Conservation (phyloP, 2,797 vertebrate genomes). For the Trachurus trachurus region DNA sequence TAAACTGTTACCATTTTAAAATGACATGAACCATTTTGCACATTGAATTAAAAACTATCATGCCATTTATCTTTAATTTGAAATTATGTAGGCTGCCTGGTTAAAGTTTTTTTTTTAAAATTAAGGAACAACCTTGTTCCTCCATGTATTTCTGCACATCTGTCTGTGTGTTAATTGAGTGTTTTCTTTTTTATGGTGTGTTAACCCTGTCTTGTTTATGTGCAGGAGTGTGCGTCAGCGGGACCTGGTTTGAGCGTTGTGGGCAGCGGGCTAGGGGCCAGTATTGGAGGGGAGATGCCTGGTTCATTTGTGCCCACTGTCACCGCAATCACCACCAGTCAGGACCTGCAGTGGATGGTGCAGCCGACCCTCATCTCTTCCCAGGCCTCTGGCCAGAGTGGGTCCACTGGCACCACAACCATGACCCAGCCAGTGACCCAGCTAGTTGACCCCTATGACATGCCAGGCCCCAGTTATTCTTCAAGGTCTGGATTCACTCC, state of each 20-base stretch:
- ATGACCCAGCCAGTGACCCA: constrained; percentile 87
- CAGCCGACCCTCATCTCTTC: constrained; percentile 97
- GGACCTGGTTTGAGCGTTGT: constrained; percentile 86
- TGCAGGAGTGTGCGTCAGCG: constrained; percentile 92
- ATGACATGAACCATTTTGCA: neutral
- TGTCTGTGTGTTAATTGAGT: neutral
- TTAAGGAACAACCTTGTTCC: neutral
- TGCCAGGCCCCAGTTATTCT: constrained; percentile 94
- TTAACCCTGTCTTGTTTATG: constrained; percentile 25
- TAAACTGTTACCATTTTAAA: neutral
- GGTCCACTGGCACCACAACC: constrained; percentile 81
- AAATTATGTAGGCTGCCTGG: neutral
- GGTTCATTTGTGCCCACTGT: constrained; percentile 97
- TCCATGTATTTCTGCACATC: neutral
- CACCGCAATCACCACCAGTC: constrained; percentile 98
- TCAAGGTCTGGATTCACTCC: constrained; percentile 84
- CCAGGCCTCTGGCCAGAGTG: constrained; percentile 92
- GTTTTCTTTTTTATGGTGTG: constrained; percentile 6
- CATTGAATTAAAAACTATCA: neutral
- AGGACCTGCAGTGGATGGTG: constrained; percentile 99
- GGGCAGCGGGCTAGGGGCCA: constrained; percentile 78
- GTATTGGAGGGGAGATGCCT: constrained; percentile 91
- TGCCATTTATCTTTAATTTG: neutral
- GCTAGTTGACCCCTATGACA: constrained; percentile 93
- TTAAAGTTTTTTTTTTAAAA: neutral